Evolutionary conservation across 2,113 vertebrate species (phyloP).

Genomic region (Chionis minor): DNA sequence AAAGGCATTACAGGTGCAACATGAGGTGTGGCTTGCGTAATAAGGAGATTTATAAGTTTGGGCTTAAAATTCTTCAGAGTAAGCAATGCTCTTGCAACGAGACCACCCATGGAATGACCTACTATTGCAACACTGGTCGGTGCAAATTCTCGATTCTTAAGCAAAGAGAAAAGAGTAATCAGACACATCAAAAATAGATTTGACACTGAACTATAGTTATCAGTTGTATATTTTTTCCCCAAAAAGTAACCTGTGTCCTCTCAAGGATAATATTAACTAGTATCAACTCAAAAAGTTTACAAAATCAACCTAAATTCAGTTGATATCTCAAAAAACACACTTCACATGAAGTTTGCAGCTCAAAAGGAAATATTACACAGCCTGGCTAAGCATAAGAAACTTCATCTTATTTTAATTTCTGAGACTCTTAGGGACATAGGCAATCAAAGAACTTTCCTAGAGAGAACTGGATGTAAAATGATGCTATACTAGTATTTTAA

Average conservation of each 20-base stretch:
- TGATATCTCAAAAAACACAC: not conserved
- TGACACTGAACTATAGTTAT: not conserved
- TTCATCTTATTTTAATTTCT: not conserved
- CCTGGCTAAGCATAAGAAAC: not conserved
- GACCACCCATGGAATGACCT: constrained; percentile 98
- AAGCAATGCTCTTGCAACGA: constrained; percentile 91
- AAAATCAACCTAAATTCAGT: not conserved
- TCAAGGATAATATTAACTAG: not conserved
- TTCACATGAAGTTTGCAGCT: not conserved
- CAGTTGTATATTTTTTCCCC: not conserved
- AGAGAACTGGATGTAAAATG: not conserved
- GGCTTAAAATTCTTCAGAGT: constrained; percentile 90
- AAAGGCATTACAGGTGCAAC: constrained; percentile 90
- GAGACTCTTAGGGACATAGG: not conserved
- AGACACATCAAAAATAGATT: not conserved
- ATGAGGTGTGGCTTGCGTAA: constrained; percentile 97
- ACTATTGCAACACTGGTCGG: constrained; percentile 89
- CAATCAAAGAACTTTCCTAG: not conserved
- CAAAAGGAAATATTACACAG: not conserved
- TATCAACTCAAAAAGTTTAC: not conserved
- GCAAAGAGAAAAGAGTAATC: not conserved
- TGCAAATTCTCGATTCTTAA: constrained; percentile 80
- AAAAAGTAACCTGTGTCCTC: not conserved
- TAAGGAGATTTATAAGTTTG: constrained; percentile 87
- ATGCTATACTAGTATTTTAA: not conserved